Base-by-base conservation (phyloP, 2,113 vertebrate species). In the Rhinichthys klamathensis region DNA sequence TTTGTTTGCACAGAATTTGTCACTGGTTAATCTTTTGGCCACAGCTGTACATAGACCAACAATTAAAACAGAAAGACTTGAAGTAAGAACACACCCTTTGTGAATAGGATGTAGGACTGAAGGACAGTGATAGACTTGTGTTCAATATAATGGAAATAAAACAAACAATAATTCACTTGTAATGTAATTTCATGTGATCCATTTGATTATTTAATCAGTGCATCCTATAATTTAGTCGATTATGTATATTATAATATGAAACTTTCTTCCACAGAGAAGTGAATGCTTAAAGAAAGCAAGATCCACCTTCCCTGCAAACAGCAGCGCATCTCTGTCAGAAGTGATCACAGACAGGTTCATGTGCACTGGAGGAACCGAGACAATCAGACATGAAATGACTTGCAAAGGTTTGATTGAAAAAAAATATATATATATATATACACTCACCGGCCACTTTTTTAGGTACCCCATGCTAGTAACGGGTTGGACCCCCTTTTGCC, bases 281-380 rank as follows among this genome's bases (percentile, higher is more conserved):
- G 46, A 49, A 49, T 95, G 94, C 82, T 87, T 94, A 72, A 87
- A 93, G 67, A 86, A 90, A 4, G 93, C 92, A 15, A 84, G n/a
- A 49, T 21, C 21, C 10, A 87, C 46, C 0, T 73, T 94, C 2
- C 84, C 21, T 15, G 0, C 75, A 9, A 78, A 90, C 65, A 91
- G 83, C 0, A 23, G 85, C 3, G 93, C 92, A 32, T 86, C 92
- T 41, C 3, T 96, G 86, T 92, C 92, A 0, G 93, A 96, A 2
- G 94, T 93, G 3, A 90, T 97, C 27, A 94, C 96, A 0, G 93
- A 96, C 30, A 91, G 93, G 49, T 96, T 97, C 90, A 90, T 97
- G 27, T 97, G 97, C 76, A 91, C 96, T 0, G 96, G 96, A 2
- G 96, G 96, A 4, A 90, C 91, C 10, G 0, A 27, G 0, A 85